These are phyloP conservation scores for Apistogramma diplotaenia DNA, from an alignment of 2,113 vertebrate genomes.

Conservation along the genomic window DNA sequence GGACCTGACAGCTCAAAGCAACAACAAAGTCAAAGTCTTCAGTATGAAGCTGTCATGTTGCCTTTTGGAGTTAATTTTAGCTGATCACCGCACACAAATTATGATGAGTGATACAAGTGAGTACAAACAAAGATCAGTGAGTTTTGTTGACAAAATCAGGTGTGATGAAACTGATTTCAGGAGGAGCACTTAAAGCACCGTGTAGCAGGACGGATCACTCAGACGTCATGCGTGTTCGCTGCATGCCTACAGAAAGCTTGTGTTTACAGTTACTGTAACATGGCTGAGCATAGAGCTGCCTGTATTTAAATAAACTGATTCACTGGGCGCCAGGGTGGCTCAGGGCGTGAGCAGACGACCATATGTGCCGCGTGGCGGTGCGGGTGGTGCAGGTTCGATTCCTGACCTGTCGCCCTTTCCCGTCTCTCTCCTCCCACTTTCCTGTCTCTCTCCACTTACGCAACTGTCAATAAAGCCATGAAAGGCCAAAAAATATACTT, in stretches of 20 bases:
- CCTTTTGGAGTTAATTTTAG: conserved; percentile 4
- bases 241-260: neutral
- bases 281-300: neutral
- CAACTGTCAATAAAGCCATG: no score
- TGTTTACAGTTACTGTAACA: neutral
- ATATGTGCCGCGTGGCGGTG: no score
- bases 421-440: no score
- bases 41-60: conserved; percentile 11
- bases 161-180: neutral
- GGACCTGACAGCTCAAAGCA: conserved; percentile 8
- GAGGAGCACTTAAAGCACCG: neutral
- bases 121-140: neutral
- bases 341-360: no score
- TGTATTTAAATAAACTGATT: neutral
- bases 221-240: neutral
- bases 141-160: neutral
- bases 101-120: neutral
- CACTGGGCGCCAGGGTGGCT: no score
- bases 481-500: no score
- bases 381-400: no score
- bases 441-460: no score
- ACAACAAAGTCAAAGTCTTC: conserved; percentile 22
- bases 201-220: neutral
- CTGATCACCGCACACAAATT: neutral
- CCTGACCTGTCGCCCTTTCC: no score